Base-by-base conservation (phyloP, 2,888 invertebrate genomes). In the Eupithecia tripunctaria region DNA sequence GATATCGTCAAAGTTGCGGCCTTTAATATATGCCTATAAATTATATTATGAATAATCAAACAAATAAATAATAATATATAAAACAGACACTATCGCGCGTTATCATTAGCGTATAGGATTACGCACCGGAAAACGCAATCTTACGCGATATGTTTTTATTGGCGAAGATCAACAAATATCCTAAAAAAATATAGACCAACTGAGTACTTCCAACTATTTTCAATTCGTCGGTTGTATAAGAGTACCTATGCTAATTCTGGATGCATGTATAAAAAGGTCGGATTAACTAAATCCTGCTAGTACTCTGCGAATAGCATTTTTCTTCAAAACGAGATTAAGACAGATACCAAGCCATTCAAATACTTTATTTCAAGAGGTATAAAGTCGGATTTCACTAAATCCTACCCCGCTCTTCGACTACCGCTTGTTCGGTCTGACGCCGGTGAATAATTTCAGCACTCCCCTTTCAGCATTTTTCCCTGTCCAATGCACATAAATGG, bases 401-500 rank as follows among this genome's bases (percentile, higher is more conserved):
- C 21, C 66, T 32, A 43, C 29, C 18, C 72, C 36, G 15, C 36
- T 67, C 14, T 76, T 72, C 62, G 70, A 75, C 72, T 76, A 68
- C 65, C 70, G 77, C 68, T 67, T 65, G 63, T 72, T 67, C 66
- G 69, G 69, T 68, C 56, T 21, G 73, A 63, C 43, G 71, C 60
- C 65, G 67, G 75, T 74, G 72, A 76, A 77, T 78, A 71, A 67
- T 70, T 71, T 73, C 72, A 69, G 66, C 66, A 66, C 73, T 60
- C 21, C 51, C 76, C 77, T 75, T 68, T 73, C 74, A 66, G 77
- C 79, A 74, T 79, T 78, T 80, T 79, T 78, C 81, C 60, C 79
- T 78, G 76, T 78, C 76, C 76, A 76, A 74, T 72, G 76, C 80
- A 75, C 74, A 77, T 75, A 80, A 79, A 77, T 69, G 62, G 76